Percentiles rank a stretch among this genome's conserved stretches.
phyloP scores from a whole-genome alignment of 2,888 invertebrate genomes.

The Drosophila borborema region DNA sequence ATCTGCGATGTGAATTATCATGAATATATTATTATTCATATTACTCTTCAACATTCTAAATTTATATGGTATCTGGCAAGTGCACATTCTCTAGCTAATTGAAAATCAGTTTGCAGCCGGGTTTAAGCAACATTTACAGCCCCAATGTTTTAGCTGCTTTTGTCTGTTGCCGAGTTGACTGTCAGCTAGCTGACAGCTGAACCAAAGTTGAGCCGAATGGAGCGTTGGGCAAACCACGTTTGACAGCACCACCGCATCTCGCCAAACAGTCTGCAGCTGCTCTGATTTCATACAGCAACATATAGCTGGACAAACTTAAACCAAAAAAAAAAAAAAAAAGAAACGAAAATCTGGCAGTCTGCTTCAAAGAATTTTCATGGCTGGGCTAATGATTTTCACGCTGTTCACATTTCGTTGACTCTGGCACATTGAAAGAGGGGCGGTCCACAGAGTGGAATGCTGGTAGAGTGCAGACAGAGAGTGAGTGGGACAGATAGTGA shows the following conservation, averaged over 20 bases:
- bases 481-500: not conserved
- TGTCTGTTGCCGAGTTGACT: constrained; percentile 13
- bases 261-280: constrained; percentile 13
- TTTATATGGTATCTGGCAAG: not conserved
- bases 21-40: too few species aligned
- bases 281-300: constrained; percentile 24
- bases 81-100: not conserved
- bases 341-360: constrained; percentile 63
- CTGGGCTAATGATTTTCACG: constrained; percentile 74
- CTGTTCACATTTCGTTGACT: constrained; percentile 66
- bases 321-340: not conserved
- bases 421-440: constrained; percentile 21
- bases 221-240: constrained; percentile 37
- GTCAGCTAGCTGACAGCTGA: constrained; percentile 49
- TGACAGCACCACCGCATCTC: constrained; percentile 41
- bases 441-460: not conserved
- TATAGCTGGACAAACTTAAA: constrained; percentile 21
- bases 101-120: constrained; percentile 12
- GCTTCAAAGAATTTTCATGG: constrained; percentile 65
- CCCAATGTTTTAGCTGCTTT: constrained; percentile 18
- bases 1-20: too few species aligned
- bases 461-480: constrained; percentile 3
- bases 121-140: constrained; percentile 5
- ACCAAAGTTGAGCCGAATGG: constrained; percentile 33
- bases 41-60: too few species aligned